Evolutionary conservation across 2,797 vertebrate species (phyloP).

Genomic region (Margarornis squamiger): DNA sequence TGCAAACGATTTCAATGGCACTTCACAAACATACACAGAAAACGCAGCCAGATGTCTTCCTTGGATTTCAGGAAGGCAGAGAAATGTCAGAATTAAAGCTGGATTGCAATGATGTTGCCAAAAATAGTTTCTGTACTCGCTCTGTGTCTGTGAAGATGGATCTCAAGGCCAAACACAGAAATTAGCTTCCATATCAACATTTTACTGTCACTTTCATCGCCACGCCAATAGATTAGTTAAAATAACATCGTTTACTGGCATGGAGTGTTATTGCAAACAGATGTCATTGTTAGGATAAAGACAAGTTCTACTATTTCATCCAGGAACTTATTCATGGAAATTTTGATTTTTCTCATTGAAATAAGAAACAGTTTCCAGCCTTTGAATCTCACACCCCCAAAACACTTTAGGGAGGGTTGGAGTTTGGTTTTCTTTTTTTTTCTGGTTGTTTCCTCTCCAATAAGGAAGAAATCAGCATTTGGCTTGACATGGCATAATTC

Average conservation of each 20-base stretch:
- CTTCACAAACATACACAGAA: background rate
- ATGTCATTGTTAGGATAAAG: slow-evolving; percentile 32
- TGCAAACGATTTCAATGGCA: background rate
- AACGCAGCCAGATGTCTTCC: slow-evolving; percentile 27
- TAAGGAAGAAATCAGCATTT: background rate
- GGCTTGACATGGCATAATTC: background rate
- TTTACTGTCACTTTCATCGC: slow-evolving; percentile 56
- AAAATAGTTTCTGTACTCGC: slow-evolving; percentile 39
- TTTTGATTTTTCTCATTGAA: slow-evolving; percentile 30
- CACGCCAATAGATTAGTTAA: slow-evolving; percentile 43
- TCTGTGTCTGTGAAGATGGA: slow-evolving; percentile 23
- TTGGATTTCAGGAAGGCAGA: slow-evolving; percentile 33
- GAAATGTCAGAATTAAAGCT: slow-evolving; percentile 48
- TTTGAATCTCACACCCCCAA: background rate
- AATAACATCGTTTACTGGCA: slow-evolving; percentile 52
- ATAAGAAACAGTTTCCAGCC: background rate
- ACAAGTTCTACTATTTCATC: slow-evolving; percentile 15
- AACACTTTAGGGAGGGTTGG: background rate
- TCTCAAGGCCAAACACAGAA: slow-evolving; percentile 56
- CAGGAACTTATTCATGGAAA: slow-evolving; percentile 42
- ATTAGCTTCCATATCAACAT: slow-evolving; percentile 42
- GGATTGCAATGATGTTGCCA: slow-evolving; percentile 9
- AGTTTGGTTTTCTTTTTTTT: background rate
- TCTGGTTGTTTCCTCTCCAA: background rate
- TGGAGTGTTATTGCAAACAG: slow-evolving; percentile 54